These are phyloP conservation scores for Ips typographus DNA, from an alignment of 1,140 invertebrate genomes.

Conservation along the genomic window DNA sequence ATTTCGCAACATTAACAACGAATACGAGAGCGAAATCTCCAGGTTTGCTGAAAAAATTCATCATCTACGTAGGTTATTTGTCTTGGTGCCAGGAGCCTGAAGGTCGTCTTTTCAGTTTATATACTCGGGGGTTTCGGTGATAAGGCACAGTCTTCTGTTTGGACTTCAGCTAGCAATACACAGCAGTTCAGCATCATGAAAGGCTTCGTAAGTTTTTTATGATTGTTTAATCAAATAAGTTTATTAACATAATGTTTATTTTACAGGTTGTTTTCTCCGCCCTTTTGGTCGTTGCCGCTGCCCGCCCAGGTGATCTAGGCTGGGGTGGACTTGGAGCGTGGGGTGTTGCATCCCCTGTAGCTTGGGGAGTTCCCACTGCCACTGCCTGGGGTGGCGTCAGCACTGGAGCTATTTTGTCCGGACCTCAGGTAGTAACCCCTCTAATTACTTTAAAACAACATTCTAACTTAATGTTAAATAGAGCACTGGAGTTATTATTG, in stretches of 20 bases:
- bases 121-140: conserved; percentile 5
- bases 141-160: conserved; percentile 8
- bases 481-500: conserved; percentile 25
- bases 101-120: conserved; percentile 25
- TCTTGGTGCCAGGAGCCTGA: conserved; percentile 21
- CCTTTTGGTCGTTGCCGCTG: conserved; percentile 9
- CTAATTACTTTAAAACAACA: background rate
- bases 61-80: conserved; percentile 10
- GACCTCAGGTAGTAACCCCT: conserved; percentile 13
- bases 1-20: conserved; percentile 7
- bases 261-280: conserved; percentile 16
- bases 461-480: background rate
- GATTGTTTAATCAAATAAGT: background rate
- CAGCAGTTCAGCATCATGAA: conserved; percentile 22
- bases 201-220: conserved; percentile 20
- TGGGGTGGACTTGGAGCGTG: background rate
- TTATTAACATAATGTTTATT: background rate
- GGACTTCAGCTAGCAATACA: background rate
- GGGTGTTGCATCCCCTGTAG: background rate
- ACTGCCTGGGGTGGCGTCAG: conserved; percentile 2
- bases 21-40: background rate
- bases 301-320: conserved; percentile 10
- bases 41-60: background rate
- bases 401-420: conserved; percentile 20
- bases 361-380: conserved; percentile 7